Conservation (phyloP, 1,140 invertebrate genomes). For the Sipha flava region DNA sequence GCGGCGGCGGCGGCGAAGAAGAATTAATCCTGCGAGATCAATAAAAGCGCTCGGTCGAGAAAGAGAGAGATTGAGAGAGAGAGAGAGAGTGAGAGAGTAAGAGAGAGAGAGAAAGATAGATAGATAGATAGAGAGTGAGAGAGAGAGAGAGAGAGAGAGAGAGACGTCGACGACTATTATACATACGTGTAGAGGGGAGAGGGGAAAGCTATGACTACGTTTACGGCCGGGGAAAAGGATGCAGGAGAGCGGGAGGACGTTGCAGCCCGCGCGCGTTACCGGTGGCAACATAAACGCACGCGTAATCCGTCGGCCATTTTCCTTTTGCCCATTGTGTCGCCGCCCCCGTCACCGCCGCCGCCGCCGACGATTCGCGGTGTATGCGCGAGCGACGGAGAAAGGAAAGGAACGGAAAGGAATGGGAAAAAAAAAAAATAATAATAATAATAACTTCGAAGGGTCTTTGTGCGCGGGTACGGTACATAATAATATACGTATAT, state of each 20-base stretch:
- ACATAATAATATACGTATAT: background rate
- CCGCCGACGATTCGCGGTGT: background rate
- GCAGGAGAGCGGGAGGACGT: background rate
- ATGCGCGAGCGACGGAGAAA: background rate
- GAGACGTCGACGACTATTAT: background rate
- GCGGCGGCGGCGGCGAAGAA: background rate
- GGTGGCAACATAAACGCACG: constrained; percentile 23
- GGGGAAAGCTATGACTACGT: background rate
- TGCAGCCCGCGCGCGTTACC: constrained; percentile 17
- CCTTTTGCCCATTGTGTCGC: constrained; percentile 29
- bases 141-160: background rate
- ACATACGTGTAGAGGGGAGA: background rate
- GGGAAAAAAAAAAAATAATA: background rate
- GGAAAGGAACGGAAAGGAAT: background rate
- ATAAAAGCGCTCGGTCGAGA: constrained; percentile 14
- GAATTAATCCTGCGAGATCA: constrained; percentile 21
- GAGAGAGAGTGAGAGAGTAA: no score
- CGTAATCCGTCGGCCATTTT: constrained; percentile 32
- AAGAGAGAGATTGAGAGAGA: background rate
- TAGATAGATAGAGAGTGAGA: no score
- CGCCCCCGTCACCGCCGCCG: background rate
- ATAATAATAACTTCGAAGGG: background rate
- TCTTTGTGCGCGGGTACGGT: background rate
- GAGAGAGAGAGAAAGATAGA: no score
- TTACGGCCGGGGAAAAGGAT: no score